phyloP scores from a whole-genome alignment of 2,797 vertebrate genomes.

The Cephalopachus bancanus region DNA sequence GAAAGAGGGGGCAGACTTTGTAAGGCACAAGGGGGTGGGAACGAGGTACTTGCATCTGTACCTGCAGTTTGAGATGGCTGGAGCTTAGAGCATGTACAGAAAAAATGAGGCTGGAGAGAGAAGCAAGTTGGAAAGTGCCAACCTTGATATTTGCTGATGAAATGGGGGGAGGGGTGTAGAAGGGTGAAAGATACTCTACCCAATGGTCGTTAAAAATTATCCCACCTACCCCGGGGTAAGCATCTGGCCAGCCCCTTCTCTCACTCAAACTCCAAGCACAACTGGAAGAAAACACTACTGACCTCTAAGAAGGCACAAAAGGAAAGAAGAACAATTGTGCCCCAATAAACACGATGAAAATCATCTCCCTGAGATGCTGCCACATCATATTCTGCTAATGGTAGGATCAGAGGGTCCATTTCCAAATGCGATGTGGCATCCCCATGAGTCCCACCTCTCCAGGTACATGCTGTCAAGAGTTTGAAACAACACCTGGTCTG shows the following conservation, averaged over 20 bases:
- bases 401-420: neutral
- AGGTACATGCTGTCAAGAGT: neutral
- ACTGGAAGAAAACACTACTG: neutral
- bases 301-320: neutral
- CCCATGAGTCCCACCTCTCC: neutral
- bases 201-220: neutral
- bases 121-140: neutral
- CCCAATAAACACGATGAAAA: neutral
- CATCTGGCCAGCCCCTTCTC: neutral
- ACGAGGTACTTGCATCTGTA: rapidly evolving
- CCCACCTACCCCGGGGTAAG: neutral
- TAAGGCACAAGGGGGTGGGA: neutral
- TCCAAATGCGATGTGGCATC: too few relatives aligned
- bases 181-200: neutral
- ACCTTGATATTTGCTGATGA: neutral
- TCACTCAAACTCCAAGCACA: neutral
- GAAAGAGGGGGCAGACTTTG: neutral
- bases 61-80: neutral
- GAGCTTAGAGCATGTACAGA: neutral
- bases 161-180: neutral
- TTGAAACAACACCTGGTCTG: neutral
- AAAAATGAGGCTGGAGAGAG: neutral
- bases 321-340: neutral
- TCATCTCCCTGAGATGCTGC: neutral
- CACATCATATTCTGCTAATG: neutral